A percentile compares a stretch with the other conserved stretches of the same genome.
Evolutionary conservation across 2,113 vertebrate species (phyloP).

Genomic region (Nothobranchius furzeri): DNA sequence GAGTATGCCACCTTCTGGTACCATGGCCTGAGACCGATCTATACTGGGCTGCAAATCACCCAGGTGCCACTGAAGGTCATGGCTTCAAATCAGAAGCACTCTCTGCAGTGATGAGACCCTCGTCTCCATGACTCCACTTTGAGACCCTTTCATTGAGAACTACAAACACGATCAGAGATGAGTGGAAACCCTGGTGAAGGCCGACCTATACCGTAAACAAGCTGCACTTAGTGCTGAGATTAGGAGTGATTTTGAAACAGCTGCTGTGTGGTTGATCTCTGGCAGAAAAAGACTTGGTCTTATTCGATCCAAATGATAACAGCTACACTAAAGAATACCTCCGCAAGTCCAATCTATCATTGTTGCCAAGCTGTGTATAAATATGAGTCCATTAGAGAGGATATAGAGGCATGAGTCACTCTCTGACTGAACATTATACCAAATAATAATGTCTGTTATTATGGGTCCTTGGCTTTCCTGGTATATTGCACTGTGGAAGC

Average conservation of each 20-base stretch:
- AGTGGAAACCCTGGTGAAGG: too few species aligned
- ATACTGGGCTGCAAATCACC: too few species aligned
- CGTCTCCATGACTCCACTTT: too few species aligned
- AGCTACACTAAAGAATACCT: background rate
- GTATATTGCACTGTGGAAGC: background rate
- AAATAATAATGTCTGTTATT: slow-evolving; percentile 30
- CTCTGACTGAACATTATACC: slow-evolving; percentile 11
- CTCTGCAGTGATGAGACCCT: too few species aligned
- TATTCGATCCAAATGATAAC: background rate
- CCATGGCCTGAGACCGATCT: too few species aligned
- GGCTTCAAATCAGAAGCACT: too few species aligned
- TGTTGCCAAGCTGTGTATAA: background rate
- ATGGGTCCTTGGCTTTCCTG: slow-evolving; percentile 9
- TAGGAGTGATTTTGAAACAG: slow-evolving; percentile 7
- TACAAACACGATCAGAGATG: too few species aligned
- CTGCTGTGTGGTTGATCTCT: background rate
- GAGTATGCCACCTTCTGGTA: too few species aligned
- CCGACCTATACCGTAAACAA: too few species aligned
- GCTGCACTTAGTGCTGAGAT: too few species aligned
- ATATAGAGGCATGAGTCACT: slow-evolving; percentile 13
- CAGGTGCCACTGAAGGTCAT: too few species aligned
- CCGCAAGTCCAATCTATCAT: background rate
- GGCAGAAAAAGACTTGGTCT: slow-evolving; percentile 26
- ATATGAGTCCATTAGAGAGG: slow-evolving; percentile 17
- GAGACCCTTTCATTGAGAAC: too few species aligned